Evolutionary conservation across 2,113 vertebrate species (phyloP).

Genomic region (Conger conger): DNA sequence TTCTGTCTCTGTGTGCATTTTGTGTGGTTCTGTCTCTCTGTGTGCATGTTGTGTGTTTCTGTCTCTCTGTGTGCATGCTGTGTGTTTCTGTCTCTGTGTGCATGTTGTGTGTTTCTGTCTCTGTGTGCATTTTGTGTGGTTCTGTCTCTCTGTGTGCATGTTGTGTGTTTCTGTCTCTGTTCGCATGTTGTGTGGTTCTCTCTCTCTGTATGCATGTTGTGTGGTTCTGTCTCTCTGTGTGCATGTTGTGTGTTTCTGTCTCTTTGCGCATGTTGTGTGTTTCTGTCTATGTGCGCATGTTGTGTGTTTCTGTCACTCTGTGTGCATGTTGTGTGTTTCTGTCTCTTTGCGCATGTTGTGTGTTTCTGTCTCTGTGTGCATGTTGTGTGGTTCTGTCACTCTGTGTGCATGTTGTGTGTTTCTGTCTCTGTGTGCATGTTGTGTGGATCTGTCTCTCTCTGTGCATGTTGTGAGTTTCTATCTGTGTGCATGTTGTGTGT

Average conservation of each 20-base stretch:
- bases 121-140: conserved; percentile 19
- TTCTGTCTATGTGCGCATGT: too few relatives aligned
- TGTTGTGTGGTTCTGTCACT: too few relatives aligned
- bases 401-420: conserved; percentile 28
- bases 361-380: conserved; percentile 19
- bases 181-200: conserved; percentile 20
- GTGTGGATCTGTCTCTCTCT: conserved; percentile 22
- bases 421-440: conserved; percentile 15
- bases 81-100: conserved; percentile 16
- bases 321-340: conserved; percentile 27
- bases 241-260: conserved; percentile 23
- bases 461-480: too few relatives aligned
- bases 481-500: conserved; percentile 29
- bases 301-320: conserved; percentile 13
- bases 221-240: conserved; percentile 10
- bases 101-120: conserved; percentile 22
- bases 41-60: conserved; percentile 19
- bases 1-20: conserved; percentile 16
- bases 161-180: conserved; percentile 23
- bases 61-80: conserved; percentile 15
- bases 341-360: conserved; percentile 23
- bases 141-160: conserved; percentile 8
- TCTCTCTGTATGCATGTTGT: conserved; percentile 21
- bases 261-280: conserved; percentile 11
- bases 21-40: background rate